Evolutionary conservation across 2,888 invertebrate species (phyloP).

Genomic region (Alloplasta piceator): DNA sequence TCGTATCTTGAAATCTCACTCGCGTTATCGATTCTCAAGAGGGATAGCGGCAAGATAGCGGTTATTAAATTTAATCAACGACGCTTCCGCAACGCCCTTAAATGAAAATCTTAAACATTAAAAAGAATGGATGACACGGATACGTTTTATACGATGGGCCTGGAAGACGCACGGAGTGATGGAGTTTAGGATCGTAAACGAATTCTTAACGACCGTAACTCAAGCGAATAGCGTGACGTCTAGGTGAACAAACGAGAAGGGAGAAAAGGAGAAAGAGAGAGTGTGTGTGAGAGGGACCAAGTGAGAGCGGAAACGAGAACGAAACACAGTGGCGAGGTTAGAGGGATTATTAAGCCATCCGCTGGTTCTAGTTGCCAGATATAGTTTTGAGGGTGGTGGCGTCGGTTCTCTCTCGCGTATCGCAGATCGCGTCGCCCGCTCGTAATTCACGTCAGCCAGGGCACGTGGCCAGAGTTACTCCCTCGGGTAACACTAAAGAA

Average conservation of each 20-base stretch:
- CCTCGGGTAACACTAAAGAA: constrained; percentile 65
- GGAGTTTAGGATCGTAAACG: constrained; percentile 52
- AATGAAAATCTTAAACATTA: not conserved
- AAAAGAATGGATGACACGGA: constrained; percentile 37
- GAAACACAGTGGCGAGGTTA: constrained; percentile 33
- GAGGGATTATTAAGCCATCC: constrained; percentile 70
- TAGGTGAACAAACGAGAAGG: constrained; percentile 20
- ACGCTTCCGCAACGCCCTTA: too few relatives aligned
- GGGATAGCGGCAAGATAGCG: too few relatives aligned
- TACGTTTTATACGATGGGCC: constrained; percentile 16
- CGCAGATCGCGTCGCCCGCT: constrained; percentile 66
- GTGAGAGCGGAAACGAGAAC: constrained; percentile 29
- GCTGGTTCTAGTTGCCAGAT: constrained; percentile 50
- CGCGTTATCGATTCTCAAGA: too few relatives aligned
- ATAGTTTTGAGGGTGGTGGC: constrained; percentile 4
- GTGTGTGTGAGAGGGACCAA: constrained; percentile 28
- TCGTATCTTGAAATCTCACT: too few relatives aligned
- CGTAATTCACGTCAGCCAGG: constrained; percentile 66
- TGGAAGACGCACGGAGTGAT: constrained; percentile 29
- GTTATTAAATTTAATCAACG: too few relatives aligned
- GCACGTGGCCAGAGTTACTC: constrained; percentile 66
- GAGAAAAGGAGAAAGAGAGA: constrained; percentile 28
- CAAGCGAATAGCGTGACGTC: constrained; percentile 55
- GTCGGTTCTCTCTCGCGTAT: constrained; percentile 45
- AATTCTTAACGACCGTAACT: constrained; percentile 58